These are phyloP conservation scores for Pentamera pediparva DNA, from an alignment of 53 echinoderm and acorn worm genomes.

Conservation along the genomic window DNA sequence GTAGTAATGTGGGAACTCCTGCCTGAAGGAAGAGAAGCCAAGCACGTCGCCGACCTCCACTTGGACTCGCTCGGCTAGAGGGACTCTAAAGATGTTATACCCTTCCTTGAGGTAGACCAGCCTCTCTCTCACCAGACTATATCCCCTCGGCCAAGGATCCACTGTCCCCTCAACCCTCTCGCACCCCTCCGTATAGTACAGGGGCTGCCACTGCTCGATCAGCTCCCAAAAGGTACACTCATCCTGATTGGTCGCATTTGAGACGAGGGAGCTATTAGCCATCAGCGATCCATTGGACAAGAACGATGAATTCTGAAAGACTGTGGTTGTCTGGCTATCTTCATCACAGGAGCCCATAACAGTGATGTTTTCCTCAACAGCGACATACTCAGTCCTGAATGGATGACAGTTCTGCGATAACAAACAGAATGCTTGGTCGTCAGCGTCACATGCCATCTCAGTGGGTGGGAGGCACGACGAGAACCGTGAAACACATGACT, in stretches of 20 bases:
- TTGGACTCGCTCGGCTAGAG: constrained; percentile 34
- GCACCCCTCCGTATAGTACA: constrained; percentile 11
- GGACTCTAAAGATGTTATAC: constrained; percentile 54
- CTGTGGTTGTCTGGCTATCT: not conserved
- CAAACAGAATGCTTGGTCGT: constrained; percentile 54
- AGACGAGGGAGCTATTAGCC: too few relatives aligned
- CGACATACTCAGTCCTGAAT: constrained; percentile 38
- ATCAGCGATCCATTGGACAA: not conserved
- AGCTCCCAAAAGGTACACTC: constrained; percentile 19
- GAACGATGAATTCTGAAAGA: constrained; percentile 5
- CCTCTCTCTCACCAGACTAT: constrained; percentile 44
- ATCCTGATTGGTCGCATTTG: constrained; percentile 4
- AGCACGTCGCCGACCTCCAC: constrained; percentile 58
- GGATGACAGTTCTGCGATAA: constrained; percentile 48
- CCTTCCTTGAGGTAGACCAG: constrained; percentile 55
- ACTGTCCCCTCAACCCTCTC: not conserved
- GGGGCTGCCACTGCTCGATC: constrained; percentile 23
- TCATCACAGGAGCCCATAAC: constrained; percentile 26
- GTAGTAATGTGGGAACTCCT: constrained; percentile 60
- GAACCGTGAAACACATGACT: constrained; percentile 52
- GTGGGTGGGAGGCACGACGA: constrained; percentile 50
- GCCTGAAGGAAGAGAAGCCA: constrained; percentile 56
- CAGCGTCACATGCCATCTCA: constrained; percentile 41
- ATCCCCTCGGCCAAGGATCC: constrained; percentile 22
- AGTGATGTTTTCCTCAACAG: constrained; percentile 29